Percentiles rank a stretch among this genome's conserved stretches.
These are phyloP conservation scores for Siniperca chuatsi DNA, from an alignment of 2,113 vertebrate genomes.

Conservation along the genomic window DNA sequence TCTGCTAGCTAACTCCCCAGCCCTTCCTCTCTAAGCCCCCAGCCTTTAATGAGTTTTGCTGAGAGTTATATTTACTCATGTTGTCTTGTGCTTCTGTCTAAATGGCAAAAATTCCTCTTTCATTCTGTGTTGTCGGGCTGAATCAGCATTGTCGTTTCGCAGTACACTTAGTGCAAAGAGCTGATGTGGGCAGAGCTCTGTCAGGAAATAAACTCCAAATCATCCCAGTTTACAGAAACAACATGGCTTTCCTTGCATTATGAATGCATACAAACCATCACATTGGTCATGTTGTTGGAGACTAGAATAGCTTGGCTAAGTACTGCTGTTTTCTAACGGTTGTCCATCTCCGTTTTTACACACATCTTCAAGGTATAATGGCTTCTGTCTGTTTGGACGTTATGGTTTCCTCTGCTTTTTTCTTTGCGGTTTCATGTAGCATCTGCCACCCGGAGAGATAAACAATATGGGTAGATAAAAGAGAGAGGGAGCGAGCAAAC, in stretches of 20 bases:
- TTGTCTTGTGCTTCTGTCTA: slow-evolving; percentile 70
- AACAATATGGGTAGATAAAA: slow-evolving; percentile 69
- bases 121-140: slow-evolving; percentile 56
- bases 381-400: slow-evolving; percentile 51
- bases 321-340: slow-evolving; percentile 19
- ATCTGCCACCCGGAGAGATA: slow-evolving; percentile 63
- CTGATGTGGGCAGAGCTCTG: slow-evolving; percentile 67
- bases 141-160: slow-evolving; percentile 68
- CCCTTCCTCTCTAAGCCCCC: slow-evolving; percentile 43
- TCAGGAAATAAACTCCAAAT: slow-evolving; percentile 55
- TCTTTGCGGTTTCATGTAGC: slow-evolving; percentile 54
- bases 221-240: slow-evolving; percentile 49
- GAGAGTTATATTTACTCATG: slow-evolving; percentile 74
- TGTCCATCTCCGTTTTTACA: slow-evolving; percentile 35
- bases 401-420: slow-evolving; percentile 32
- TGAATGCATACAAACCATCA: slow-evolving; percentile 38
- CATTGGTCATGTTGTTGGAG: slow-evolving; percentile 28
- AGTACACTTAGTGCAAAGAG: slow-evolving; percentile 67
- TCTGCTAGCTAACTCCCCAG: slow-evolving; percentile 54
- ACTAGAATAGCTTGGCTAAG: slow-evolving; percentile 11
- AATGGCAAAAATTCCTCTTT: slow-evolving; percentile 63
- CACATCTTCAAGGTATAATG: slow-evolving; percentile 15
- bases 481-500: slow-evolving; percentile 42
- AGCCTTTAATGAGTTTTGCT: slow-evolving; percentile 74
- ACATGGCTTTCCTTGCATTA: slow-evolving; percentile 37